A percentile compares a stretch with the other conserved stretches of the same genome.
phyloP scores from a whole-genome alignment of 2,888 invertebrate genomes.

The Harpalus rufipes region DNA sequence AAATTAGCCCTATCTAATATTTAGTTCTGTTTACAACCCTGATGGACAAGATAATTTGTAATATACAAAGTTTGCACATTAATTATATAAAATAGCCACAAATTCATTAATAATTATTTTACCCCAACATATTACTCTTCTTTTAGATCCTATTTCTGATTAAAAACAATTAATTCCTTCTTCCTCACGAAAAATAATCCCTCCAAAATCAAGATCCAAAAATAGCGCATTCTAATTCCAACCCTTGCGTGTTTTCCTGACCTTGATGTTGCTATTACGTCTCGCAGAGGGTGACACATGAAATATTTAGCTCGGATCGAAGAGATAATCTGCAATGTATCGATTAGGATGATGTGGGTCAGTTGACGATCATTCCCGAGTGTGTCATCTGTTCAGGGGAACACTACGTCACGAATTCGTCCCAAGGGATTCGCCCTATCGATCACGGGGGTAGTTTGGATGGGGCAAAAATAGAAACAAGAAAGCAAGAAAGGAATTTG shows the following conservation, averaged over 20 bases:
- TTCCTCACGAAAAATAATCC: not conserved
- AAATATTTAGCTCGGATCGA: conserved; percentile 49
- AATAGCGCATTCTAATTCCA: conserved; percentile 20
- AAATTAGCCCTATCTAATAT: no score
- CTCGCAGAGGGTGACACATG: conserved; percentile 23
- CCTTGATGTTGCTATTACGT: conserved; percentile 25
- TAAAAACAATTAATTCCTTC: not conserved
- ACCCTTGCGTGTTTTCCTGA: not conserved
- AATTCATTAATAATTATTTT: no score
- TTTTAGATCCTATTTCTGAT: not conserved
- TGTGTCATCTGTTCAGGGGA: conserved; percentile 37
- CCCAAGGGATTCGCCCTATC: conserved; percentile 14
- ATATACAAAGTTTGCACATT: no score
- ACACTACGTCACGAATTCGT: conserved; percentile 20
- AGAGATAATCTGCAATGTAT: conserved; percentile 53
- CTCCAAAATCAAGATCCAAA: conserved; percentile 6
- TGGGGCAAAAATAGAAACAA: no score
- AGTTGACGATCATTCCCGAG: conserved; percentile 42
- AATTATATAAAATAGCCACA: no score
- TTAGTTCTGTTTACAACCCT: no score
- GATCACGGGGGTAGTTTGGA: not conserved
- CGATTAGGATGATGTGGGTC: conserved; percentile 59
- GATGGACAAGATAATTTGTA: no score
- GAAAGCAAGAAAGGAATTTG: not conserved
- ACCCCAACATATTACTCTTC: no score